phyloP scores from a whole-genome alignment of 2,888 invertebrate genomes.

The Chromoteleia sp. region DNA sequence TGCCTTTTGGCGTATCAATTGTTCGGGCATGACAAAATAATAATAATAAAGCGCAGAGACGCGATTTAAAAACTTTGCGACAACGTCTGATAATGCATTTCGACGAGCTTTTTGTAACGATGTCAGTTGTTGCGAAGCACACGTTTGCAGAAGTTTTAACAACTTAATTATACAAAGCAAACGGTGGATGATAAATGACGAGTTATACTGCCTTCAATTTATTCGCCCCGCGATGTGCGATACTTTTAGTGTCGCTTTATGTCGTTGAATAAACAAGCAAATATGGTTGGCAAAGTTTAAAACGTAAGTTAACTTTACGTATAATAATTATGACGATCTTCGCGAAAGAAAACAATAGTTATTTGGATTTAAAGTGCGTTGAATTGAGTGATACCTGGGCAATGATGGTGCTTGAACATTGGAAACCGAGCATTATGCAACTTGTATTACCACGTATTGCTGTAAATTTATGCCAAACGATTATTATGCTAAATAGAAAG shows the following conservation, averaged over 20 bases:
- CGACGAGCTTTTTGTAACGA: slow-evolving; percentile 20
- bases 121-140: slow-evolving; percentile 21
- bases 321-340: too few relatives aligned
- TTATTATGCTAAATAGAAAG: too few relatives aligned
- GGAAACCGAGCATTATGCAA: too few relatives aligned
- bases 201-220: slow-evolving; percentile 33
- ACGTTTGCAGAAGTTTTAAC: slow-evolving; percentile 43
- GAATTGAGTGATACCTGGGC: too few relatives aligned
- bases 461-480: too few relatives aligned
- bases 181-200: slow-evolving; percentile 43
- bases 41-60: slow-evolving; percentile 1
- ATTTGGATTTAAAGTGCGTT: too few relatives aligned
- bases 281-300: not conserved
- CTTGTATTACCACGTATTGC: too few relatives aligned
- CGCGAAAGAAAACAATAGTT: too few relatives aligned
- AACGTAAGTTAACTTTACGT: too few relatives aligned
- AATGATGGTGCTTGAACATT: too few relatives aligned
- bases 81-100: slow-evolving; percentile 18
- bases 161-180: slow-evolving; percentile 62
- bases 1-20: not conserved
- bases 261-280: slow-evolving; percentile 14
- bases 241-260: slow-evolving; percentile 17
- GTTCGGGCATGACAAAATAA: not conserved
- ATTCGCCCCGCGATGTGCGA: not conserved
- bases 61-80: slow-evolving; percentile 10